Conservation (phyloP, 2,888 invertebrate genomes). For the Acrocyrtus sp. region DNA sequence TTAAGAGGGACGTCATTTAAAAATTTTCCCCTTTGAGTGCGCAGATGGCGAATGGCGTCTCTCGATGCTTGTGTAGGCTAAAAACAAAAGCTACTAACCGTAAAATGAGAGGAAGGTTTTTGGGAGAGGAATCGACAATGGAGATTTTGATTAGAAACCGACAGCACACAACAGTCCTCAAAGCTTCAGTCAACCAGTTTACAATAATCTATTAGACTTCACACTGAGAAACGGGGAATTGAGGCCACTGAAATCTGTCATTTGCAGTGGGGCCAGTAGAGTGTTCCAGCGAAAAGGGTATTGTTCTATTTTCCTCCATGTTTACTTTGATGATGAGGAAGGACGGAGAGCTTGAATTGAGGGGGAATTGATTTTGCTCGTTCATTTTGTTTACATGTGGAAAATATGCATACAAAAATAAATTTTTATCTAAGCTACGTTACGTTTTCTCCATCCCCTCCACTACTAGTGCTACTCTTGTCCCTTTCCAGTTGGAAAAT, state of each 20-base stretch:
- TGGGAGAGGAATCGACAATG: no score
- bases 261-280: no score
- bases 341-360: neutral
- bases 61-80: no score
- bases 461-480: neutral
- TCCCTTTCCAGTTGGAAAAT: no score
- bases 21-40: no score
- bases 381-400: no score
- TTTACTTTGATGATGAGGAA: conserved; percentile 15
- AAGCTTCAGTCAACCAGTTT: neutral
- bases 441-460: neutral
- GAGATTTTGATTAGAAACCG: neutral
- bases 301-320: neutral
- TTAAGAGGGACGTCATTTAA: no score
- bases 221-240: neutral
- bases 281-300: no score
- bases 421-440: neutral
- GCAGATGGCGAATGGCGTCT: no score
- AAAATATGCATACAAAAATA: neutral
- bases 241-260: neutral
- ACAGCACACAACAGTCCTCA: neutral
- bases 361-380: neutral
- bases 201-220: neutral
- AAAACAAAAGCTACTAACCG: no score
- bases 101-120: no score